phyloP scores from a whole-genome alignment of 1,140 invertebrate species.

The Heliconius hermathena region DNA sequence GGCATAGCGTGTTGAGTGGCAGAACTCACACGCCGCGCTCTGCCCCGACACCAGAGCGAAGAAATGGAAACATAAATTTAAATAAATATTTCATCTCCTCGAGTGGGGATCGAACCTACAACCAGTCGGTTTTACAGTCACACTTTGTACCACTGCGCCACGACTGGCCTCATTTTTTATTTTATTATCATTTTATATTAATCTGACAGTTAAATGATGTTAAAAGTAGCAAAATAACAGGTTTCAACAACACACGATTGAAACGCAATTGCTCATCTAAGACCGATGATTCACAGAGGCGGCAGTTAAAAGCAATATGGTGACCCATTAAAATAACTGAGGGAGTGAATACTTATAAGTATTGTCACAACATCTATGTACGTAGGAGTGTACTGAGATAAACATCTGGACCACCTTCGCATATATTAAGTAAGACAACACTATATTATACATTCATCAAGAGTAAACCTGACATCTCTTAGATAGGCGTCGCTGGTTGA shows the following conservation, averaged over 20 bases:
- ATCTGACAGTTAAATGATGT: not conserved
- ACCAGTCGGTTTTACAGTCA: too few relatives aligned
- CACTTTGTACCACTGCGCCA: too few relatives aligned
- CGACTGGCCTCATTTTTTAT: too few relatives aligned
- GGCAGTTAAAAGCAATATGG: conserved; percentile 30
- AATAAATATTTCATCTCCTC: too few relatives aligned
- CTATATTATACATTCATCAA: conserved; percentile 56
- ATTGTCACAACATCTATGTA: conserved; percentile 49
- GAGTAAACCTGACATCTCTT: conserved; percentile 49
- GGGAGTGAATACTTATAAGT: conserved; percentile 33
- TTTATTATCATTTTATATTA: too few relatives aligned
- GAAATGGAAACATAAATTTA: too few relatives aligned
- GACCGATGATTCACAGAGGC: conserved; percentile 26
- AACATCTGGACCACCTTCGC: conserved; percentile 52
- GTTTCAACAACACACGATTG: not conserved
- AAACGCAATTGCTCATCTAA: conserved; percentile 15
- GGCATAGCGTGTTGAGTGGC: too few relatives aligned
- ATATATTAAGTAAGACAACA: conserved; percentile 50
- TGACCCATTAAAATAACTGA: conserved; percentile 33
- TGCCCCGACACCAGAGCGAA: too few relatives aligned
- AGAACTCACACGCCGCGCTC: too few relatives aligned
- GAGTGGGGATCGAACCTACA: too few relatives aligned
- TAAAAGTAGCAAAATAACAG: conserved; percentile 7
- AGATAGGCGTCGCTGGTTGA: conserved; percentile 52
- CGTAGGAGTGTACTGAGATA: conserved; percentile 53